phyloP scores from a whole-genome alignment of 2,888 invertebrate genomes.

The Tenthredo mesomela region DNA sequence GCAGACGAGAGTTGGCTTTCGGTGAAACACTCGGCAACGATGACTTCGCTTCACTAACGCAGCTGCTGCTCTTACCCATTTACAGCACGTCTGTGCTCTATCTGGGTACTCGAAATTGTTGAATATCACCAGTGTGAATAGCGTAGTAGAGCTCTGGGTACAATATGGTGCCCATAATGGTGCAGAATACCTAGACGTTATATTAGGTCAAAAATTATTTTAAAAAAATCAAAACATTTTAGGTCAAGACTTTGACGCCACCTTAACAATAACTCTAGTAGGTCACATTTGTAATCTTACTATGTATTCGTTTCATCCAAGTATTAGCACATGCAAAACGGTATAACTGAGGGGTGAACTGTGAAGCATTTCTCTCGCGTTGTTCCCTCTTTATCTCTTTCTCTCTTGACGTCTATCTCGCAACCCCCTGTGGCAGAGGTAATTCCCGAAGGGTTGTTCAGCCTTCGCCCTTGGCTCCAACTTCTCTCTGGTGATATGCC shows the following conservation, averaged over 20 bases:
- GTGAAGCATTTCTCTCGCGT: constrained; percentile 5
- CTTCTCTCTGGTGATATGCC: constrained; percentile 15
- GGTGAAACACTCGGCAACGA: constrained; percentile 43
- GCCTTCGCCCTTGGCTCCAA: constrained; percentile 30
- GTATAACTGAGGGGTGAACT: constrained; percentile 16
- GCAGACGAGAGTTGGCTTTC: constrained; percentile 32
- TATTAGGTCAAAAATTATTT: neutral
- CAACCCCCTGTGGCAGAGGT: constrained; percentile 11
- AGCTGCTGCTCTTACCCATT: constrained; percentile 40
- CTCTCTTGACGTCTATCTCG: neutral
- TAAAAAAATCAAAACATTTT: neutral
- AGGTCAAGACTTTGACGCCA: neutral
- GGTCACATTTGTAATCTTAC: neutral
- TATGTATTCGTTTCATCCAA: constrained; percentile 1
- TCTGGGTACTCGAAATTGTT: constrained; percentile 16
- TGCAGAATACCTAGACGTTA: neutral
- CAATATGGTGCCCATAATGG: constrained; percentile 8
- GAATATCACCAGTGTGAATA: constrained; percentile 20
- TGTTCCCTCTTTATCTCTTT: constrained; percentile 9
- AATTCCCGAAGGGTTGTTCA: constrained; percentile 38
- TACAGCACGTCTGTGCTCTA: constrained; percentile 6
- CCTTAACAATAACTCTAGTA: neutral
- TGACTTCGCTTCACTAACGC: constrained; percentile 24
- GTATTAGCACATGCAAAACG: neutral
- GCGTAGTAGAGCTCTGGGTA: constrained; percentile 1